Base-by-base conservation (phyloP, 2,888 invertebrate genomes). In the Apotomis turbidana region DNA sequence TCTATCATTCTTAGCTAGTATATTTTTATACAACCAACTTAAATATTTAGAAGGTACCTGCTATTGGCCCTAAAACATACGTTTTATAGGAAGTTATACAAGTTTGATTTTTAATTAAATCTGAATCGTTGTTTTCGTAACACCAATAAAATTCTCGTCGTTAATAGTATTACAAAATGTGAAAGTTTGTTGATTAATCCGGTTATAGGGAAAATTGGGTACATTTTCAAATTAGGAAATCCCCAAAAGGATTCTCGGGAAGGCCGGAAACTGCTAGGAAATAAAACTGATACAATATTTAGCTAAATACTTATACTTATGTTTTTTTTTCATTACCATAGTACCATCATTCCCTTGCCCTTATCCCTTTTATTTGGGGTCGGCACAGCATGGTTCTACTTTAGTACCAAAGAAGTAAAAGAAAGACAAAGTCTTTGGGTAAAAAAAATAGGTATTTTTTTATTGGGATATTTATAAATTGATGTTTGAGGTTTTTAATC, bases 151-250 rank as follows among this genome's bases (percentile, higher is more conserved):
- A 67, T 58, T 67, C 49, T 67, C 49, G 9, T 51, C 67, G 58
- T 67, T 67, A 67, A 38, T 67, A 6, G 3, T 49, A 67, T 67
- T 67, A 68, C 58, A 52, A 38, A 58, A 63, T 58, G 41, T 58
- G 52, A 58, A 70, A 70, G 69, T 69, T 69, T 62, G 69, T 62
- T 49, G 55, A 10, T 62, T 69, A 69, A 69, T 69, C 62, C 69
- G 57, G 61, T 62, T 62, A 69, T 62, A 62, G n/a, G 55, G 8
- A 55, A 69, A 69, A 61, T 61, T 10, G 70, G 27, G 27, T 63
- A 36, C 38, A 70, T 58, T 70, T 58, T 70, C n/a, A 70, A 60
- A 61, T 55, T 57, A 8, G 44, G 52, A 52, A 60, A 60, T 38
- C 44, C 68, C 44, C 60, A n/a, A 44, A 27, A 9, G 68, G 55